Evolutionary conservation across 2,797 vertebrate genomes (phyloP).

Genomic region (Rhodeus uyekii): DNA sequence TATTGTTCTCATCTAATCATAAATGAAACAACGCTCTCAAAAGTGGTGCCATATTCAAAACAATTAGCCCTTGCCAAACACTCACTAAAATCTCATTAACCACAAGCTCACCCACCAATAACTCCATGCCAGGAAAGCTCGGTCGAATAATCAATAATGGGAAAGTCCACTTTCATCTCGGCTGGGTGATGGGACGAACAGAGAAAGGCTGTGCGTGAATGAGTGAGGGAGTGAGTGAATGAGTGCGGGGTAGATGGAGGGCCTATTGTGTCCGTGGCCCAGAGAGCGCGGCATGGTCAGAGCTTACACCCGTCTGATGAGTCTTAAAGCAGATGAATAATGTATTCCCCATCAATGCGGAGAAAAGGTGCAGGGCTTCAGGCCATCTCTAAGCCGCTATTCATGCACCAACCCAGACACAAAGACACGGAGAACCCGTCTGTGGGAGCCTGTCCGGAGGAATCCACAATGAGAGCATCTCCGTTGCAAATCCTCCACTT

Average conservation of each 20-base stretch:
- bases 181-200: conserved; percentile 16
- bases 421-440: conserved; percentile 70
- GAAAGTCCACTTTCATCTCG: conserved; percentile 45
- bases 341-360: conserved; percentile 80
- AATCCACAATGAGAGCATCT: conserved; percentile 69
- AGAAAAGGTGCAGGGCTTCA: conserved; percentile 72
- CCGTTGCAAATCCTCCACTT: conserved; percentile 29
- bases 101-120: conserved; percentile 27
- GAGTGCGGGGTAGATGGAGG: conserved; percentile 31
- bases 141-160: conserved; percentile 48
- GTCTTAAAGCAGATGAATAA: conserved; percentile 81
- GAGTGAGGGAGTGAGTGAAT: conserved; percentile 33
- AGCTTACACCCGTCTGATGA: conserved; percentile 77
- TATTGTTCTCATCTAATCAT: conserved; percentile 3
- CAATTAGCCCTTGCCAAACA: conserved; percentile 10
- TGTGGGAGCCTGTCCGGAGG: conserved; percentile 74
- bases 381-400: conserved; percentile 80
- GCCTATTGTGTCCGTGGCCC: conserved; percentile 40
- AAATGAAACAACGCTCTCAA: conserved; percentile 7
- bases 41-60: conserved; percentile 13
- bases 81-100: conserved; percentile 33
- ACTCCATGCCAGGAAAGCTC: conserved; percentile 36
- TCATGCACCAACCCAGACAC: conserved; percentile 76
- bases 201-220: conserved; percentile 31
- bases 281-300: conserved; percentile 56